phyloP scores from a whole-genome alignment of 2,888 invertebrate species.

The Mythimna albipuncta region DNA sequence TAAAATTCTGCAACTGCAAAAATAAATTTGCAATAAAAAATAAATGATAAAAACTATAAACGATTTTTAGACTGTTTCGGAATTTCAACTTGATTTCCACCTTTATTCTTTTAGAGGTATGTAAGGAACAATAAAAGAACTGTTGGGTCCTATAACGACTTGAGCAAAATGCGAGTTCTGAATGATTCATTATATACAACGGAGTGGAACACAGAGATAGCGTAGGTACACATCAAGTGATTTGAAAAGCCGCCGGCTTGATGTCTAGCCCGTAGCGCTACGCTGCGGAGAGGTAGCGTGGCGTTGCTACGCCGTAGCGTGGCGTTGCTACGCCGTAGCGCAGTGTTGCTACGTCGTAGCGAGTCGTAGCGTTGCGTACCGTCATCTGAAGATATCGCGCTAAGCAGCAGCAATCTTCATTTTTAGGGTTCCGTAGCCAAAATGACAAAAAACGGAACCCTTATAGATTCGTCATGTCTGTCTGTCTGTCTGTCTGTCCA shows the following conservation, averaged over 20 bases:
- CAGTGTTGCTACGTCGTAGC: slow-evolving; percentile 16
- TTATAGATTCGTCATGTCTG: too few species aligned
- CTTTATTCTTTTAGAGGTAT: too few species aligned
- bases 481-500: too few species aligned
- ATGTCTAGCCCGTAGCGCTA: slow-evolving; percentile 16
- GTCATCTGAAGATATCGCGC: slow-evolving; percentile 1
- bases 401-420: background rate
- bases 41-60: too few species aligned
- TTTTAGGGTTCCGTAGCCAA: too few species aligned
- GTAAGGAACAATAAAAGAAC: too few species aligned
- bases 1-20: too few species aligned
- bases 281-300: slow-evolving; percentile 15
- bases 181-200: too few species aligned
- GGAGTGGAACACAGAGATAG: slow-evolving; percentile 19
- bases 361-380: slow-evolving; percentile 1
- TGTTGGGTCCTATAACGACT: background rate
- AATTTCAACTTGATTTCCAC: too few species aligned
- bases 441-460: too few species aligned
- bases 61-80: too few species aligned
- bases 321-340: background rate
- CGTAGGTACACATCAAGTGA: background rate
- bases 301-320: background rate
- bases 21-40: too few species aligned
- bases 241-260: background rate
- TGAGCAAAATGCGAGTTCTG: background rate